phyloP scores from a whole-genome alignment of 2,888 invertebrate species.

The Linnaemya vulpina region DNA sequence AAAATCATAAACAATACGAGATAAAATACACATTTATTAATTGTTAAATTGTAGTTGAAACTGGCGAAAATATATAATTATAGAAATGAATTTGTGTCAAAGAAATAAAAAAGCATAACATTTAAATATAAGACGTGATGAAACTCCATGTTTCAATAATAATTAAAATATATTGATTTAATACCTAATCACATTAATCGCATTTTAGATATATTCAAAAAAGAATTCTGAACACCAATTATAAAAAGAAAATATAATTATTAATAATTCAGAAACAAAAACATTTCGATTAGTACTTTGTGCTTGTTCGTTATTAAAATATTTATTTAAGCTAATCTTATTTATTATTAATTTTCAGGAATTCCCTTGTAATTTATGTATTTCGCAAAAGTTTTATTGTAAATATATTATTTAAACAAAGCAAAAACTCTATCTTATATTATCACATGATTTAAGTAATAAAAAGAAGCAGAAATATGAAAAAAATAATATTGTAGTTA shows the following conservation, averaged over 20 bases:
- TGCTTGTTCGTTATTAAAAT: slow-evolving; percentile 66
- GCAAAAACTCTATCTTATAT: slow-evolving; percentile 43
- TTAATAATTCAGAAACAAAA: background rate
- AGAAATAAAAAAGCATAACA: slow-evolving; percentile 2
- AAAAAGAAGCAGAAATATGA: slow-evolving; percentile 51
- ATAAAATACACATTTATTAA: slow-evolving; percentile 22
- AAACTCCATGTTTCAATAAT: slow-evolving; percentile 32
- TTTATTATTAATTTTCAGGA: slow-evolving; percentile 33
- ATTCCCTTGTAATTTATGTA: slow-evolving; percentile 47
- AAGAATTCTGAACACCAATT: slow-evolving; percentile 43
- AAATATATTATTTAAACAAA: slow-evolving; percentile 55
- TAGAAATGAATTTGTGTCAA: slow-evolving; percentile 56
- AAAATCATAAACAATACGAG: background rate
- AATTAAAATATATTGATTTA: slow-evolving; percentile 35
- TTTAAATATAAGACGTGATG: slow-evolving; percentile 6
- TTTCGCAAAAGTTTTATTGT: slow-evolving; percentile 42
- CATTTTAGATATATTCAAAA: slow-evolving; percentile 41
- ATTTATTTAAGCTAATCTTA: slow-evolving; percentile 41
- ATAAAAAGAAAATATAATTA: background rate
- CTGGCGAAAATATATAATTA: slow-evolving; percentile 46
- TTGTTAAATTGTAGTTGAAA: slow-evolving; percentile 59
- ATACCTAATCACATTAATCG: slow-evolving; percentile 13
- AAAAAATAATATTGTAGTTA: slow-evolving; percentile 15
- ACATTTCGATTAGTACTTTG: slow-evolving; percentile 43
- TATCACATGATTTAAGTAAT: slow-evolving; percentile 53